Conservation (phyloP, 2,113 vertebrate species). For the Chroicocephalus ridibundus region DNA sequence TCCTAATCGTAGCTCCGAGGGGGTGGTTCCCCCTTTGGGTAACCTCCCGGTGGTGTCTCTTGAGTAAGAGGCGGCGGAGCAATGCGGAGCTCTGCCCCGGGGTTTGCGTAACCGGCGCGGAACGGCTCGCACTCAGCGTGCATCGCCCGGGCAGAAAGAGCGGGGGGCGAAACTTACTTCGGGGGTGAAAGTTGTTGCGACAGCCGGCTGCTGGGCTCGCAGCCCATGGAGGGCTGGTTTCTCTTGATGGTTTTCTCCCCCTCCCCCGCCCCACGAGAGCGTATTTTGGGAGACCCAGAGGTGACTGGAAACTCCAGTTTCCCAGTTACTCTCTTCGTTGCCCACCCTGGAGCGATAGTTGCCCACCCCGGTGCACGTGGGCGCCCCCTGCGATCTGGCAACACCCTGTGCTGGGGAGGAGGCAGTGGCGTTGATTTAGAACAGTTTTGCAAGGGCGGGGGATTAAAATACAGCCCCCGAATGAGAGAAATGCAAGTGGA, state of each 20-base stretch:
- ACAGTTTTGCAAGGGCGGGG: background rate
- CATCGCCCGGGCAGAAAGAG: background rate
- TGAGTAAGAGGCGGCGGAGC: background rate
- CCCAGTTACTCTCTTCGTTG: background rate
- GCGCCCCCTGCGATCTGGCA: background rate
- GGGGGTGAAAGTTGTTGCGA: background rate
- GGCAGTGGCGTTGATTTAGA: fast-evolving
- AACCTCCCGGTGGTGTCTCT: background rate
- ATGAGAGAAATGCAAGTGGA: background rate
- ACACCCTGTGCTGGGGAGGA: background rate
- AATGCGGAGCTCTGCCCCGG: background rate
- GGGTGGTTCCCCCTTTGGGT: background rate
- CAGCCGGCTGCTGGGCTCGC: background rate
- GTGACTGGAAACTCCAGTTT: too few relatives aligned
- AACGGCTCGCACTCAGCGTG: fast-evolving
- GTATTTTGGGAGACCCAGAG: background rate
- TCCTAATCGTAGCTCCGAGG: background rate
- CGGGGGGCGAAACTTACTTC: background rate
- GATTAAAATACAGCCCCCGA: background rate
- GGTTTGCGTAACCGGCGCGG: background rate
- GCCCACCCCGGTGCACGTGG: fast-evolving
- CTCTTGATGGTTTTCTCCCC: background rate
- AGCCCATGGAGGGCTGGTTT: background rate
- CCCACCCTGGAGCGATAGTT: fast-evolving
- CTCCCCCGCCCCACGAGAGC: too few relatives aligned